Conservation (phyloP, 2,888 invertebrate species). For the Cephus pygmeus region DNA sequence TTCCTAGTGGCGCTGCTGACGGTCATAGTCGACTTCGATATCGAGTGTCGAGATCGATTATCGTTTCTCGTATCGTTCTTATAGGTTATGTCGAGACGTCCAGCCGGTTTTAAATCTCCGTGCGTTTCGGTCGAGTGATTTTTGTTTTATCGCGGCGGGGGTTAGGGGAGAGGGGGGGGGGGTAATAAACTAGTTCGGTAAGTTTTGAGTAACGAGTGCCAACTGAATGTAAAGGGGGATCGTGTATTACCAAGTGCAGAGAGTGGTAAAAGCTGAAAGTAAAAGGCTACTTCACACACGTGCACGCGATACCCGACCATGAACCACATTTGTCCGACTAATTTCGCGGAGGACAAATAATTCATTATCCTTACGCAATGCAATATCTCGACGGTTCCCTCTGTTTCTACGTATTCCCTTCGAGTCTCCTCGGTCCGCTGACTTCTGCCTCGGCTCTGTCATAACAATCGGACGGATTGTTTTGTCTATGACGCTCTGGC, state of each 20-base stretch:
- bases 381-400: neutral
- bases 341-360: conserved; percentile 17
- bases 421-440: neutral
- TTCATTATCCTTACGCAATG: conserved; percentile 3
- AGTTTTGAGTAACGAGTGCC: neutral
- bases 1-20: neutral
- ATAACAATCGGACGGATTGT: neutral
- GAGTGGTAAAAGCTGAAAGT: conserved; percentile 6
- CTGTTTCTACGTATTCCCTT: neutral
- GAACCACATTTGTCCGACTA: conserved; percentile 17
- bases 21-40: neutral
- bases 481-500: neutral
- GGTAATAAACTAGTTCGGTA: neutral
- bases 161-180: rapidly evolving
- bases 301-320: conserved; percentile 10
- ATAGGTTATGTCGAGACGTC: neutral
- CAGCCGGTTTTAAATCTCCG: neutral
- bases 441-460: neutral
- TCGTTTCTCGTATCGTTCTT: neutral
- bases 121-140: neutral
- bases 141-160: neutral
- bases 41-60: neutral
- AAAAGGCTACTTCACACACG: conserved; percentile 1
- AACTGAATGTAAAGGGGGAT: neutral
- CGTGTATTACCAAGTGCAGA: neutral